phyloP scores from a whole-genome alignment of 2,797 vertebrate genomes.

The Otolemur crassicaudatus region DNA sequence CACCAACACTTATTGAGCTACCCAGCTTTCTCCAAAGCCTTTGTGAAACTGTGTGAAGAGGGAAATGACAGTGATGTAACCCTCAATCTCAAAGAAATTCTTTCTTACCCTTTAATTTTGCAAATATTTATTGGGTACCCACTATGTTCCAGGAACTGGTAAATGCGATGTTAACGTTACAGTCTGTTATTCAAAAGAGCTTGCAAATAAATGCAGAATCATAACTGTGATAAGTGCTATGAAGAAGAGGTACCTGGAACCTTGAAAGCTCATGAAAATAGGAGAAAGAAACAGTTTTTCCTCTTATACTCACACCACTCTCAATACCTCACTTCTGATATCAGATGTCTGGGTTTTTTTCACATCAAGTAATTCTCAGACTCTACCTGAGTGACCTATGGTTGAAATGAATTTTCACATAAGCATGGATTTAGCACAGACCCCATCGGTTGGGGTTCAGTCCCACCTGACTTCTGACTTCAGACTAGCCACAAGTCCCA shows the following conservation, averaged over 20 bases:
- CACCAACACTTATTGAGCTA: background rate
- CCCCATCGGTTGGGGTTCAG: background rate
- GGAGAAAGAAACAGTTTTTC: background rate
- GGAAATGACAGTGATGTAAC: background rate
- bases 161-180: background rate
- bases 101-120: background rate
- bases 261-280: background rate
- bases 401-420: background rate
- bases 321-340: background rate
- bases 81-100: background rate
- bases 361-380: background rate
- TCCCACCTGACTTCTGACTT: background rate
- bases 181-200: background rate
- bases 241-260: background rate
- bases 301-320: background rate
- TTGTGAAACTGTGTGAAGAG: background rate
- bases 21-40: background rate
- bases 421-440: background rate
- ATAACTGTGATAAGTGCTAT: background rate
- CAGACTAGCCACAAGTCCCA: background rate
- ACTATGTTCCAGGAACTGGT: background rate
- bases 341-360: background rate
- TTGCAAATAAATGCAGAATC: background rate
- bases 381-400: background rate
- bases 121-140: background rate